These are phyloP conservation scores for Crambe crambe DNA, from an alignment of 37 sponge, comb jelly and placozoan genomes.

Conservation along the genomic window DNA sequence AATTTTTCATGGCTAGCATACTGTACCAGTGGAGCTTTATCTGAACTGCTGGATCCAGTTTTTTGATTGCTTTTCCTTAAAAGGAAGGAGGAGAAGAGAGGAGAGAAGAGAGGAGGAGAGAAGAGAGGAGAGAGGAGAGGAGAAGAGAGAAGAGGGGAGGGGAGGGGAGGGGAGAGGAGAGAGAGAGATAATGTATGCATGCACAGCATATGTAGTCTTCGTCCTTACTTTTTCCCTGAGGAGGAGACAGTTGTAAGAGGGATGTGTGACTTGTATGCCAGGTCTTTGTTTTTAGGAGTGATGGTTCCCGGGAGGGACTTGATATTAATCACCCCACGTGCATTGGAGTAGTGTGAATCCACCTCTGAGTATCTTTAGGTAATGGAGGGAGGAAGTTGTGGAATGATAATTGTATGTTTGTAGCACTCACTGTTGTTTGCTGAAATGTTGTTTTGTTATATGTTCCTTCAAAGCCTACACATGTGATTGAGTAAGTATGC, in stretches of 20 bases:
- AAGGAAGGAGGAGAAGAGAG: neutral
- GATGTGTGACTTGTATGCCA: conserved; percentile 11
- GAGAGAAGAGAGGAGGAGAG: neutral
- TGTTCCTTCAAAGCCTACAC: conserved; percentile 50
- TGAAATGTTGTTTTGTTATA: conserved; percentile 39
- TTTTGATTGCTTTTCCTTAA: neutral
- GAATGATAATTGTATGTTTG: neutral
- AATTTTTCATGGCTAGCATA: neutral
- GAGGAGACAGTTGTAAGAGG: conserved; percentile 1
- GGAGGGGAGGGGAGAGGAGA: neutral
- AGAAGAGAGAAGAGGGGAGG: neutral
- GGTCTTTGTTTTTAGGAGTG: neutral
- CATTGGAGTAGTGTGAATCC: conserved; percentile 5
- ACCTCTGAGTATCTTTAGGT: conserved; percentile 18
- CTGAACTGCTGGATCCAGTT: neutral
- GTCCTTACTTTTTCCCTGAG: conserved; percentile 5
- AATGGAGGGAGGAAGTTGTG: neutral
- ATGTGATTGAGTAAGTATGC: neutral
- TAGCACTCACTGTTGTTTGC: conserved; percentile 48
- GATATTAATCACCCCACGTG: conserved; percentile 41
- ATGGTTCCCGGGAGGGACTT: conserved; percentile 9
- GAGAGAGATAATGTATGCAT: neutral
- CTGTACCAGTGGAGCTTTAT: neutral
- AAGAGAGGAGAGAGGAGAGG: neutral
- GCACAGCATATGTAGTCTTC: too few relatives aligned